Base-by-base conservation (phyloP, 2,888 invertebrate genomes). In the Marasmarcha lunaedactyla region DNA sequence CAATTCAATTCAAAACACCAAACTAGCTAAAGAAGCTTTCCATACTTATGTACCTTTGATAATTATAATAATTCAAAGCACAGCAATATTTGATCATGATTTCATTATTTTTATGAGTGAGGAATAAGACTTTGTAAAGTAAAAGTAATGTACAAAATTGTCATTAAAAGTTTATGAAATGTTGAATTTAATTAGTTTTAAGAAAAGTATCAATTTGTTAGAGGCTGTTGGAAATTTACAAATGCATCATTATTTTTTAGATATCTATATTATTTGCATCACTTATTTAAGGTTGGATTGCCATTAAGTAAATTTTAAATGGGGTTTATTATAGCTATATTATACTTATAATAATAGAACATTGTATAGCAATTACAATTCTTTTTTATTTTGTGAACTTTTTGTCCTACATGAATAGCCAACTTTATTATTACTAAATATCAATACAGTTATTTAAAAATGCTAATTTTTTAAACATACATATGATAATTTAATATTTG, bases 191-290 rank as follows among this genome's bases (percentile, higher is more conserved):
- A 68, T 59, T 50, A 61, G 46, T 71, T 68, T 12, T 49, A 49
- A 60, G 49, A 61, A 55, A 51, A 57, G 50, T 55, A 59, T 57
- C 51, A 62, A 64, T 68, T 62, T 68, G 70, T 72, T 73, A 66
- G 57, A 54, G 55, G 56, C 61, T 67, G 63, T 68, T 68, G 50
- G 62, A 63, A 60, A 58, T 66, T 64, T 63, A 63, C 60, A 62
- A 59, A 55, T 60, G 51, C 62, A 57, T 50, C 52, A 50, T 50
- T 52, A 46, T 55, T 60, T 59, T 59, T 58, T 49, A 49, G 39
- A 36, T 50, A 52, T 46, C 53, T 45, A 56, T 60, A 59, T 57
- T 55, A 62, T 55, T 63, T 62, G 57, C 49, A 57, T 56, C 55
- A 59, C 52, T 55, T 57, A 54, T 50, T 62, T 61, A 57, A 61